These are phyloP conservation scores for Enteromius thamalakanensis DNA, from an alignment of 2,797 vertebrate genomes.

Conservation along the genomic window DNA sequence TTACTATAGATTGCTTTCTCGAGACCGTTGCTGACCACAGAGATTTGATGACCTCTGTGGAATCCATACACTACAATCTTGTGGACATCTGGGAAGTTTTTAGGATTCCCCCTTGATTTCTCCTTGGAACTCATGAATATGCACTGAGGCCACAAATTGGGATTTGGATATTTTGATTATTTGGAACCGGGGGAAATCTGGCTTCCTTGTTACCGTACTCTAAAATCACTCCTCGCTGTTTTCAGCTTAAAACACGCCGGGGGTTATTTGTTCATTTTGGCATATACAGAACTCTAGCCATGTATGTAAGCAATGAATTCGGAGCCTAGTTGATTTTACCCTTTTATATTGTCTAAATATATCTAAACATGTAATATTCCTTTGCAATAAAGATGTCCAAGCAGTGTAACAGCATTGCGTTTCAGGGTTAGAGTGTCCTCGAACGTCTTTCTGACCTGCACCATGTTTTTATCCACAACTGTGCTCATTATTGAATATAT, in stretches of 20 bases:
- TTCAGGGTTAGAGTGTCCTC: constrained; percentile 52
- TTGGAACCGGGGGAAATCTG: constrained; percentile 45
- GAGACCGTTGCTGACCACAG: constrained; percentile 38
- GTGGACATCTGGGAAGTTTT: constrained; percentile 34
- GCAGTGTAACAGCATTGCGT: constrained; percentile 63
- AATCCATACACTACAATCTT: constrained; percentile 47
- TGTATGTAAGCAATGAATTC: constrained; percentile 69
- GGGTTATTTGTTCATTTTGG: constrained; percentile 67
- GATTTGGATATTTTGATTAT: constrained; percentile 62
- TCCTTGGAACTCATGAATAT: constrained; percentile 33
- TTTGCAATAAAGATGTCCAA: constrained; percentile 68
- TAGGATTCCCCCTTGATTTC: constrained; percentile 54
- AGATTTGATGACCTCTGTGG: constrained; percentile 48
- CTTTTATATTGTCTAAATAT: constrained; percentile 70
- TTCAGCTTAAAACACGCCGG: constrained; percentile 77
- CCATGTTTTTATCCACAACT: neutral
- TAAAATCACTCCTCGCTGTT: constrained; percentile 59
- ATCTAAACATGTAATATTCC: constrained; percentile 58
- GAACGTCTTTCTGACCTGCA: neutral
- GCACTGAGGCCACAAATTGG: constrained; percentile 32
- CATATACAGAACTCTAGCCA: constrained; percentile 72
- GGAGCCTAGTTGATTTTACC: constrained; percentile 67
- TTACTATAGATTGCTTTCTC: constrained; percentile 36
- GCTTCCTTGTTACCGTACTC: constrained; percentile 53
- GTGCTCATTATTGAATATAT: neutral